Evolutionary conservation across 2,888 invertebrate genomes (phyloP).

Genomic region (Catocala nupta): DNA sequence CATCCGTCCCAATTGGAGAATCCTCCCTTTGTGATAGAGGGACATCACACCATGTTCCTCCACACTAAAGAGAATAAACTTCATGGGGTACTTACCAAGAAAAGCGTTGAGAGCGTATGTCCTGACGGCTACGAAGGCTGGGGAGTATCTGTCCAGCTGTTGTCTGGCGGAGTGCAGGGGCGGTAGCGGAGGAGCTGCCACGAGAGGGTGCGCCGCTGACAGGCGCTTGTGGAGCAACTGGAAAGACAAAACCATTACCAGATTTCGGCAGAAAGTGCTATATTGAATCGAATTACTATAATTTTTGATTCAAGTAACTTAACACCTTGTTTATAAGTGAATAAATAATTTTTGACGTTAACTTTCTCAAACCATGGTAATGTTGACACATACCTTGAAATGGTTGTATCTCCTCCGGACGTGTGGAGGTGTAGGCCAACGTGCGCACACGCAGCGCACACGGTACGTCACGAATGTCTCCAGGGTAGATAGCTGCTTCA

Average conservation of each 20-base stretch:
- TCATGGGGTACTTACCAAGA: slow-evolving; percentile 60
- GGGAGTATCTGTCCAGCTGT: slow-evolving; percentile 79
- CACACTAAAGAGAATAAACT: no score
- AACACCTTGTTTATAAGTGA: no score
- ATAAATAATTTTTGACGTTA: no score
- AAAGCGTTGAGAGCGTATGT: slow-evolving; percentile 73
- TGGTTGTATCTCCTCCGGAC: slow-evolving; percentile 79
- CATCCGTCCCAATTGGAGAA: no score
- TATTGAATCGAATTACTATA: no score
- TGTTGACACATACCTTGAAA: slow-evolving; percentile 69
- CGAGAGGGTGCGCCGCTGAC: slow-evolving; percentile 59
- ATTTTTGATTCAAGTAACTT: no score
- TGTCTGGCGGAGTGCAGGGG: slow-evolving; percentile 80
- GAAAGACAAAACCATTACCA: no score
- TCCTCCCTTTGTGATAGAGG: no score
- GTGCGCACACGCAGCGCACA: slow-evolving; percentile 79
- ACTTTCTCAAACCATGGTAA: no score
- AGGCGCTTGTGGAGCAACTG: slow-evolving; percentile 76
- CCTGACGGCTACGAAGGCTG: slow-evolving; percentile 73
- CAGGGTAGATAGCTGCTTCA: slow-evolving; percentile 80
- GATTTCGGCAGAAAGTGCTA: no score
- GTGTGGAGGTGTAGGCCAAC: slow-evolving; percentile 72
- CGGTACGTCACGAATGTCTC: slow-evolving; percentile 82
- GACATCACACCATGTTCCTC: no score
- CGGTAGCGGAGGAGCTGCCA: slow-evolving; percentile 77